Conservation (phyloP, 1,140 invertebrate genomes). For the Daktulosphaira vitifoliae region DNA sequence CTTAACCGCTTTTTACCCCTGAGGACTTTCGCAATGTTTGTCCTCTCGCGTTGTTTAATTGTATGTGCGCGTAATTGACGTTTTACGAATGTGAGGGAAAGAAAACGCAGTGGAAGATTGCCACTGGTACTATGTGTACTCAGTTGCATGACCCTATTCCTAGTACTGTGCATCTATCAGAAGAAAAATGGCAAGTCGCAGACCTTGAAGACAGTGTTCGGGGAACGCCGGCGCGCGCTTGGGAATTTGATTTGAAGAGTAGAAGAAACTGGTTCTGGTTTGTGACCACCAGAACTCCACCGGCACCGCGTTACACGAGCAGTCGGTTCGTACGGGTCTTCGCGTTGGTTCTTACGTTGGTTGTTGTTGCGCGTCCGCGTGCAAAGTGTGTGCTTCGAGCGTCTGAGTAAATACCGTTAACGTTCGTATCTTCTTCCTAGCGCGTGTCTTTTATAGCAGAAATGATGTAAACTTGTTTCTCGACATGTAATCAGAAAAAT, state of each 20-base stretch:
- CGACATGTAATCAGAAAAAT: too few relatives aligned
- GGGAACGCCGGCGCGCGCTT: neutral
- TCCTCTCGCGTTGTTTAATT: too few relatives aligned
- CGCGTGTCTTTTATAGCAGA: neutral
- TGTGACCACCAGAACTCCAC: slow-evolving; percentile 2
- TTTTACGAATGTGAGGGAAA: too few relatives aligned
- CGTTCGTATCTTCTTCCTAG: neutral
- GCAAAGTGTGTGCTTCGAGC: too few relatives aligned
- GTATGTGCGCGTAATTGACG: too few relatives aligned
- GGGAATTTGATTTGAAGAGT: neutral
- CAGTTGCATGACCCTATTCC: slow-evolving; percentile 25
- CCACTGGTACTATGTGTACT: too few relatives aligned
- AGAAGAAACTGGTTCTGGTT: slow-evolving; percentile 26
- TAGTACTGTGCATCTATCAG: neutral
- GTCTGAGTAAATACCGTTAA: slow-evolving; percentile 8
- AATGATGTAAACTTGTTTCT: neutral
- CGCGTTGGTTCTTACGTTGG: neutral
- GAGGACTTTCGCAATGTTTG: too few relatives aligned
- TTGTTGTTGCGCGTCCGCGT: neutral
- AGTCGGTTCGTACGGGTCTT: slow-evolving; percentile 1
- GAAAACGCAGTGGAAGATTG: too few relatives aligned
- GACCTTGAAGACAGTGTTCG: slow-evolving; percentile 17
- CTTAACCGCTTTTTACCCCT: too few relatives aligned
- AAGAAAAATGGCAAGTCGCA: slow-evolving; percentile 25
- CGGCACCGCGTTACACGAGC: neutral